Evolutionary conservation across 2,888 invertebrate species (phyloP).

Genomic region (Thymelicus lineola): DNA sequence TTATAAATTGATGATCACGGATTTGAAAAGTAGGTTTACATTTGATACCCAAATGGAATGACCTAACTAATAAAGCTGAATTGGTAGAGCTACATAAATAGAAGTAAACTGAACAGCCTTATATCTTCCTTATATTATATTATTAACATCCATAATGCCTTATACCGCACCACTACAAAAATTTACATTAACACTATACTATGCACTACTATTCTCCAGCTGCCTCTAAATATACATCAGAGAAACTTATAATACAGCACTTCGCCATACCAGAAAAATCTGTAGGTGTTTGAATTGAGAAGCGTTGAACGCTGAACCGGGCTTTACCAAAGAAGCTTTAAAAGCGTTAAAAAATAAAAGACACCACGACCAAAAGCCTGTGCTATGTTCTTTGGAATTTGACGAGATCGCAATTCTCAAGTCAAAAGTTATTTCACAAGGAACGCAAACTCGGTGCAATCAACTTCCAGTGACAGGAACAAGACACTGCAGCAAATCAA

Average conservation of each 20-base stretch:
- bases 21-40: constrained; percentile 23
- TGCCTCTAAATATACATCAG: constrained; percentile 38
- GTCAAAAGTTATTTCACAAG: too few species aligned
- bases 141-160: too few species aligned
- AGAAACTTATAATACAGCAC: constrained; percentile 34
- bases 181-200: constrained; percentile 34
- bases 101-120: not conserved
- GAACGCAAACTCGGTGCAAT: constrained; percentile 38
- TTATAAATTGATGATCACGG: constrained; percentile 30
- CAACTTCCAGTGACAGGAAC: constrained; percentile 36
- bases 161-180: not conserved
- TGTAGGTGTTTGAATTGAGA: constrained; percentile 39
- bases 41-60: not conserved
- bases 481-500: constrained; percentile 35
- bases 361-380: not conserved
- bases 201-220: constrained; percentile 42
- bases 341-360: constrained; percentile 32
- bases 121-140: too few species aligned
- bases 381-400: not conserved
- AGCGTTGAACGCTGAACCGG: constrained; percentile 37
- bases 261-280: constrained; percentile 37
- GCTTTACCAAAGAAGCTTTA: constrained; percentile 41
- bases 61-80: not conserved
- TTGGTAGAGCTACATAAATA: not conserved
- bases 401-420: too few species aligned